These are phyloP conservation scores for Lacanobia wlatinum DNA, from an alignment of 2,888 invertebrate genomes.

Conservation along the genomic window DNA sequence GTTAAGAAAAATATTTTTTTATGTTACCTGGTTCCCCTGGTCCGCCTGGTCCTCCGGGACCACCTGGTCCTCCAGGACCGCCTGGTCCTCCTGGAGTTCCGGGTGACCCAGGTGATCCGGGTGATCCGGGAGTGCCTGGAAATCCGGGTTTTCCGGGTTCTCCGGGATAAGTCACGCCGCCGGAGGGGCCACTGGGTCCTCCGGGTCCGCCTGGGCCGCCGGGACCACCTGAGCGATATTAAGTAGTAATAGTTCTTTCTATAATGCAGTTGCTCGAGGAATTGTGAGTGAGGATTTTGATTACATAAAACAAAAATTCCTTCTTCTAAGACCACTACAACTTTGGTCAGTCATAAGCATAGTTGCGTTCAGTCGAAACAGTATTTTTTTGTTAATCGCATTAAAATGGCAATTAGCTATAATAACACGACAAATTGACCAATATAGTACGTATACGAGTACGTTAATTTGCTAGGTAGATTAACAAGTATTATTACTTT, in stretches of 20 bases:
- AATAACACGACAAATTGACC: too few relatives aligned
- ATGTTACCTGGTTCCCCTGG: slow-evolving; percentile 46
- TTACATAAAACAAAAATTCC: too few relatives aligned
- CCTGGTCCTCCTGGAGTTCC: slow-evolving; percentile 66
- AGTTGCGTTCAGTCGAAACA: too few relatives aligned
- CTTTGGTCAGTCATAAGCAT: too few relatives aligned
- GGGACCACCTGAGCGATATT: slow-evolving; percentile 19
- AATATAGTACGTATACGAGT: too few relatives aligned
- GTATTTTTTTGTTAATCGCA: too few relatives aligned
- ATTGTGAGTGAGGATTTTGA: too few relatives aligned
- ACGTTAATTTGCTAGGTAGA: too few relatives aligned
- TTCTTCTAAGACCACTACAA: too few relatives aligned
- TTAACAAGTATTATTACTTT: too few relatives aligned
- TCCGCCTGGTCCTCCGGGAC: slow-evolving; percentile 53
- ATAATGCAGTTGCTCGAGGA: background rate
- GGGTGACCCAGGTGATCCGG: slow-evolving; percentile 65
- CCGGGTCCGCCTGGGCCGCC: slow-evolving; percentile 47
- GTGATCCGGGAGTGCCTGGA: slow-evolving; percentile 62
- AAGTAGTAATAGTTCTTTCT: slow-evolving; percentile 2
- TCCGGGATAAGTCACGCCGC: slow-evolving; percentile 63
- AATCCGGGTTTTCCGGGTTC: slow-evolving; percentile 56
- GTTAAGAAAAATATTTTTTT: background rate
- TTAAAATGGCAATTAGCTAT: too few relatives aligned
- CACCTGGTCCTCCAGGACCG: slow-evolving; percentile 61
- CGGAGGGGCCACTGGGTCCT: slow-evolving; percentile 31